A percentile compares a stretch with the other conserved stretches of the same genome.
phyloP scores from a whole-genome alignment of 1,140 invertebrate species.

The Holotrichia oblita region DNA sequence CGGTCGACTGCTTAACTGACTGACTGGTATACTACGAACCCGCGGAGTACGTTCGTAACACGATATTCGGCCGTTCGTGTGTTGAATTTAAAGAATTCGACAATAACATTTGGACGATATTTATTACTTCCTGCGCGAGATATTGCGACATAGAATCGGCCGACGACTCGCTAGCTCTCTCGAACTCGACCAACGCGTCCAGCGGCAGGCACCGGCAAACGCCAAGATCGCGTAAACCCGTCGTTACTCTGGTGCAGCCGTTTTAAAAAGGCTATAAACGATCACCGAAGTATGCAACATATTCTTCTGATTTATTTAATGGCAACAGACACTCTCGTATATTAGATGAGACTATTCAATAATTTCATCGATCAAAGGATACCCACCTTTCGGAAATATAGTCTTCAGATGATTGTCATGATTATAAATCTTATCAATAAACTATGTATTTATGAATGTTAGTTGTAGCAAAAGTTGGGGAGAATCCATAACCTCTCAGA shows the following conservation, averaged over 20 bases:
- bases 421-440: too few species aligned
- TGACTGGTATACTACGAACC: background rate
- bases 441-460: too few species aligned
- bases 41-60: conserved; percentile 17
- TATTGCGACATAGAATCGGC: conserved; percentile 28
- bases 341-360: too few species aligned
- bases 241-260: background rate
- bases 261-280: background rate
- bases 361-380: too few species aligned
- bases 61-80: conserved; percentile 30
- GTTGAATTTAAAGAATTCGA: conserved; percentile 37
- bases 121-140: conserved; percentile 31
- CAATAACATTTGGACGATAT: conserved; percentile 32
- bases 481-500: too few species aligned
- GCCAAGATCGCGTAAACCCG: background rate
- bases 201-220: background rate
- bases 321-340: too few species aligned
- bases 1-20: too few species aligned
- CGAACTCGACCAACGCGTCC: background rate
- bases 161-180: background rate
- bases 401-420: too few species aligned
- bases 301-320: too few species aligned
- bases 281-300: too few species aligned
- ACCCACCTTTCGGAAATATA: too few species aligned
- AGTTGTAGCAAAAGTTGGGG: too few species aligned